Percentiles rank a stretch among this genome's conserved stretches.
Evolutionary conservation across 1,140 invertebrate genomes (phyloP).

Genomic region (Brachionus rubens): DNA sequence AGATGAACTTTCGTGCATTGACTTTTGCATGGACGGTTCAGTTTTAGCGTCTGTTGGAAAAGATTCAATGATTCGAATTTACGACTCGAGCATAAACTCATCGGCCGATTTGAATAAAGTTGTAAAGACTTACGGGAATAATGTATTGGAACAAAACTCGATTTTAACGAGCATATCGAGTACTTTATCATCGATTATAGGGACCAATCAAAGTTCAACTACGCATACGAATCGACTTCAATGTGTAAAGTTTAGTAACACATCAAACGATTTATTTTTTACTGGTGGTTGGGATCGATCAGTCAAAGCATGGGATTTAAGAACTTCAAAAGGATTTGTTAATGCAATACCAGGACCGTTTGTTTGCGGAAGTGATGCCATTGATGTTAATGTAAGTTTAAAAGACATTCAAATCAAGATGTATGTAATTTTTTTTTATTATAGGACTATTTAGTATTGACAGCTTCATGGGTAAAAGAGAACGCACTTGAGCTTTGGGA

Average conservation of each 20-base stretch:
- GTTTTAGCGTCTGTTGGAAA: conserved; percentile 5
- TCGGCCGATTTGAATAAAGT: not conserved
- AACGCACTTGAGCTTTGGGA: conserved; percentile 30
- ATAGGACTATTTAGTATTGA: conserved; percentile 28
- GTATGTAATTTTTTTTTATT: not conserved
- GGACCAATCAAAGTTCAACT: not conserved
- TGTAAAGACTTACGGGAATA: not conserved
- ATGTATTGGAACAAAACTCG: not conserved
- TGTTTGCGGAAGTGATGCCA: conserved; percentile 45
- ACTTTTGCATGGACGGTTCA: not conserved
- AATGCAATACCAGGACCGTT: conserved; percentile 21
- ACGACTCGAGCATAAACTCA: not conserved
- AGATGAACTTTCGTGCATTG: conserved; percentile 37
- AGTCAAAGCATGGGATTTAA: conserved; percentile 25
- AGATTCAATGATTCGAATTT: conserved; percentile 13
- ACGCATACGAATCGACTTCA: conserved; percentile 24
- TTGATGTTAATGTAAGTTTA: conserved; percentile 28
- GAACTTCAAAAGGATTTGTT: conserved; percentile 17
- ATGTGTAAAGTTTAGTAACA: conserved; percentile 35
- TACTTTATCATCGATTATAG: not conserved
- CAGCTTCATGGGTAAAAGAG: conserved; percentile 37
- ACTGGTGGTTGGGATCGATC: conserved; percentile 40
- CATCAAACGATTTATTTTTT: not conserved
- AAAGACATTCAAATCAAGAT: not conserved
- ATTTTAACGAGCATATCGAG: not conserved